Percentiles rank a stretch among this genome's conserved stretches.
Evolutionary conservation across 2,888 invertebrate species (phyloP).

Genomic region (Eristalinus aeneus): DNA sequence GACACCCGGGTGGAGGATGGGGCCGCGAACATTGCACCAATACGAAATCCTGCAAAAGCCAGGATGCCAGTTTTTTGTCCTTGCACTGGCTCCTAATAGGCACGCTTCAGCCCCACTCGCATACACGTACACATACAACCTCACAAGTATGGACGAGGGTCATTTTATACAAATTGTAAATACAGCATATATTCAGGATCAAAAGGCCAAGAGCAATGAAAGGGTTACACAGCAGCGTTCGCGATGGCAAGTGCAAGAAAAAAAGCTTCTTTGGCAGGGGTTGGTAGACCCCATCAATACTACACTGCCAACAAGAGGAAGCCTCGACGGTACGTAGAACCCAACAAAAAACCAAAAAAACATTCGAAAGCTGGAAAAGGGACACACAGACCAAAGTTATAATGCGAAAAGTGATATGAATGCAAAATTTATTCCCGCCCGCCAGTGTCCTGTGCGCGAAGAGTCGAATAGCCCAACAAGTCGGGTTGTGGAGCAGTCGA

Average conservation of each 20-base stretch:
- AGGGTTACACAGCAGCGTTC: conserved; percentile 41
- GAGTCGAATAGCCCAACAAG: background rate
- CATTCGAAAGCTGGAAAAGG: conserved; percentile 24
- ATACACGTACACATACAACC: background rate
- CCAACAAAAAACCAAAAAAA: conserved; percentile 1
- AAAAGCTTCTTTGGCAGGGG: background rate
- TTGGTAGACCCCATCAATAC: conserved; percentile 54
- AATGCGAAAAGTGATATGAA: conserved; percentile 70
- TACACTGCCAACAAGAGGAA: conserved; percentile 3
- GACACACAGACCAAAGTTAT: conserved; percentile 49
- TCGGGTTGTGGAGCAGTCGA: too few relatives aligned
- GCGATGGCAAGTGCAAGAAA: conserved; percentile 4
- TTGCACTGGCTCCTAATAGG: conserved; percentile 42
- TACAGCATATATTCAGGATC: conserved; percentile 66
- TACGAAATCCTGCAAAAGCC: conserved; percentile 36
- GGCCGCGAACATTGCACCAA: conserved; percentile 42
- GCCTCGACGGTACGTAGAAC: conserved; percentile 11
- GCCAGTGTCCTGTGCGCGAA: conserved; percentile 7
- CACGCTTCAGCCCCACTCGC: conserved; percentile 1
- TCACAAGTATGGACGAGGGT: conserved; percentile 35
- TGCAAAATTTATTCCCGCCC: conserved; percentile 64
- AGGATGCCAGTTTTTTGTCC: conserved; percentile 6
- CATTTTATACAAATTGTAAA: conserved; percentile 70
- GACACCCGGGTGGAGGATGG: conserved; percentile 14
- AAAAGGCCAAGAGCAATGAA: conserved; percentile 69